Evolutionary conservation across 2,888 invertebrate genomes (phyloP), one percentile per base, ranked within the genome.

Genomic region (Brenthis ino): DNA sequence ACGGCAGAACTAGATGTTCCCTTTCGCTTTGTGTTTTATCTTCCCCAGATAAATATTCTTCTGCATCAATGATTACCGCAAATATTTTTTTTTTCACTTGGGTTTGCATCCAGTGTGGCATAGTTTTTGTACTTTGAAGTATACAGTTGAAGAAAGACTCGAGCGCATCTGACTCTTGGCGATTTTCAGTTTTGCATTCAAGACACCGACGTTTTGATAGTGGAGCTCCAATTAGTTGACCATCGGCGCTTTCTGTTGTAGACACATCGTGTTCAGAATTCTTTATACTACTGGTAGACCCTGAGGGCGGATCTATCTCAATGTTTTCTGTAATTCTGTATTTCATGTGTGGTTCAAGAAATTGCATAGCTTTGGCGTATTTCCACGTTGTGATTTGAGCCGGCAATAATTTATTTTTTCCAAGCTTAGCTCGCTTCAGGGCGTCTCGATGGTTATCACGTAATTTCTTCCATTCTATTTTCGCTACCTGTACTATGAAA

Each of bases 371-470:
- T 75, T 91, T 92, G 13, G 91, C 91, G 68, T 91, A 92, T 73
- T 92, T 92, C 91, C 91, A 92, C 11, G 91, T 92, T 2, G 91
- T 92, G 43, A 92, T 87, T 75, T 91, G 91, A 33, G 91, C 90
- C 0, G 91, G 91, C 53, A 91, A 75, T 63, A 91, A 77, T 79
- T 91, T 91, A 72, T 91, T 91, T 73, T 89, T 91, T 5, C 91
- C 91, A 6, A 91, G 79, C 74, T 91, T 91, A 0, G 91, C 91
- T 73, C 91, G 80, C 72, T 91, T 91, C 8, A 91, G 79, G 3
- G 91, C 91, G 71, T 91, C 91, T 33, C 91, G 77, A 68, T 92
- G 91, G 71, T 91, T 91, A 74, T 91, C 91, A 2, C 91, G 83
- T 33, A 92, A 82, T 75, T 88, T 89, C 65, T 90, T 87, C 91